Base-by-base conservation (phyloP, 2,797 vertebrate genomes). In the Lepidocolaptes lacrymiger region DNA sequence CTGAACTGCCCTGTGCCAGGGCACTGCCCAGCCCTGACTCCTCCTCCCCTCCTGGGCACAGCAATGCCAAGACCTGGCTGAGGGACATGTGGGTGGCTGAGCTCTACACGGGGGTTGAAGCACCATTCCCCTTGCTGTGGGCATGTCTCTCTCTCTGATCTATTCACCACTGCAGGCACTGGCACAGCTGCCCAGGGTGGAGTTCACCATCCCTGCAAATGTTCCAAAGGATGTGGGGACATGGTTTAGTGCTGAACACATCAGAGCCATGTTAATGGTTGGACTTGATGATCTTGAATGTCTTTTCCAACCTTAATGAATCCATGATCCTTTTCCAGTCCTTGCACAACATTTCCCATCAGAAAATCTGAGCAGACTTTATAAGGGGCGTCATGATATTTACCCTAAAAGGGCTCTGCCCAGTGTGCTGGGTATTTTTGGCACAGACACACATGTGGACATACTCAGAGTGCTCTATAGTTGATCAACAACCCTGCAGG, bases 11-110 rank as follows among this genome's bases (percentile, higher is more conserved):
- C 49, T 11, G 32, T 2, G 0, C 69, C 46, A 26, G 39, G 48
- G 14, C 71, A 28, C 43, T 59, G 75, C 80, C 64, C 41, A 32
- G 27, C 37, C 24, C 76, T 2, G 6, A 28, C 62, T 46, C 21
- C 55, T n/a, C 56, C 48, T 4, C 27, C 1, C 14, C 24, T 36
- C 48, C 28, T 0, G 0, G 56, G 34, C 54, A 44, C 0, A 0
- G n/a, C 59, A 20, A 0, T 6, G 62, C 51, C 14, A 16, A 19
- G 17, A 10, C 8, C 34, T 21, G 36, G 8, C 54, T 34, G 46
- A 39, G 36, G 10, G 15, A 0, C 0, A 7, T 10, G 43, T 1
- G 14, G 2, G 12, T 7, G 46, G n/a, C 66, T 76, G 89, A 64
- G 58, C 59, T 51, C 28, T 22, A 18, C 41, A 3, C 26, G 27